A percentile compares a stretch with the other conserved stretches of the same genome.
phyloP scores from a whole-genome alignment of 64 coral and sea anemone genomes.

The Montipora cactus region DNA sequence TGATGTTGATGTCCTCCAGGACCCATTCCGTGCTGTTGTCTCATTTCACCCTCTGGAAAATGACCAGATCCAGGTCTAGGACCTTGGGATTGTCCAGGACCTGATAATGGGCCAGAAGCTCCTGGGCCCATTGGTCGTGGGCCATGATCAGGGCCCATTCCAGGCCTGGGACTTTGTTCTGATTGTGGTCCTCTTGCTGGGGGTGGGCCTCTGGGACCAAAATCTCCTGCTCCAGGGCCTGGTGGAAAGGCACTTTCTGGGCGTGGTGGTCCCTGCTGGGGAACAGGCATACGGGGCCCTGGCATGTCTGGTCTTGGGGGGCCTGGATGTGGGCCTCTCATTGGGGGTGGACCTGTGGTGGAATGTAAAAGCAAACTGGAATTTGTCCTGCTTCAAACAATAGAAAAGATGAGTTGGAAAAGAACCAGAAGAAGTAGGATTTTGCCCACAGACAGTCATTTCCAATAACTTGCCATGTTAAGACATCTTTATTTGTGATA shows the following conservation, averaged over 20 bases:
- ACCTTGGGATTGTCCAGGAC: conserved; percentile 38
- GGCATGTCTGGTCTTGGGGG: conserved; percentile 57
- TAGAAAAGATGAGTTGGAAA: no score
- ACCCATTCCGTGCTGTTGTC: conserved; percentile 27
- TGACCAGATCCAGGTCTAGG: conserved; percentile 3
- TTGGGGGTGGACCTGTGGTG: conserved; percentile 48
- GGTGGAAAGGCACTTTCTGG: conserved; percentile 33
- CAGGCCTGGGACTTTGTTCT: conserved; percentile 45
- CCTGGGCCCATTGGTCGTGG: conserved; percentile 27
- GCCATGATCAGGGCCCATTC: conserved; percentile 37
- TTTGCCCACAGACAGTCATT: no score
- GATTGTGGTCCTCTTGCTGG: conserved; percentile 49
- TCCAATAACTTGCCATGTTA: no score
- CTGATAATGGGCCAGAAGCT: background rate
- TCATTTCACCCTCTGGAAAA: conserved; percentile 26
- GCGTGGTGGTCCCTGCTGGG: conserved; percentile 35
- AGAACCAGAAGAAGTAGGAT: no score
- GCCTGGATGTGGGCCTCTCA: conserved; percentile 56
- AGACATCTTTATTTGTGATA: no score
- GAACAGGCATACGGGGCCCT: conserved; percentile 31
- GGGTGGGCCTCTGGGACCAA: conserved; percentile 55
- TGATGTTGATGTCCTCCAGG: background rate
- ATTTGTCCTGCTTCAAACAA: background rate
- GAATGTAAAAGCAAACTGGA: background rate
- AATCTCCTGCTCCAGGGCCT: conserved; percentile 40